Evolutionary conservation across 2,888 invertebrate genomes (phyloP).

Genomic region (Drosophila monieri): DNA sequence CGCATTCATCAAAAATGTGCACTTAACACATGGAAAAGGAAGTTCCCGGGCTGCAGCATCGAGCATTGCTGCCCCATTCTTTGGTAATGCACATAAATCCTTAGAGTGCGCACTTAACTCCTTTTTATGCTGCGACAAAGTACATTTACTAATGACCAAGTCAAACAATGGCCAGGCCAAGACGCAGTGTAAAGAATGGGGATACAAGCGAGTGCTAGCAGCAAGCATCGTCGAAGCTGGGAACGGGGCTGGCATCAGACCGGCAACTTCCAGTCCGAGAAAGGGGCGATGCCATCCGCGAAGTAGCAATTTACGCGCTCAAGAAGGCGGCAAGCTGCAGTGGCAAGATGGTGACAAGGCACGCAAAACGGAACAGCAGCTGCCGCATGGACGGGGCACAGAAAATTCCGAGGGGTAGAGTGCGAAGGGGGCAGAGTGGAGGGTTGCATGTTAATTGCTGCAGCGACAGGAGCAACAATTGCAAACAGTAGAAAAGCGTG

Average conservation of each 20-base stretch:
- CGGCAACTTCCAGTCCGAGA: background rate
- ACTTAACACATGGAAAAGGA: constrained; percentile 67
- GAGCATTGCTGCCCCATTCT: constrained; percentile 39
- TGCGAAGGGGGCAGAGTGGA: constrained; percentile 42
- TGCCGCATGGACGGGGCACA: background rate
- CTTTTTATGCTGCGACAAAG: constrained; percentile 77
- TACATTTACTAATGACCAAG: constrained; percentile 80
- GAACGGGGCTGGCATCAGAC: background rate
- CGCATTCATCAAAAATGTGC: constrained; percentile 64
- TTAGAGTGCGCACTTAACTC: constrained; percentile 80
- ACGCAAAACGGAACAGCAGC: constrained; percentile 48
- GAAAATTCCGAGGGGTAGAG: constrained; percentile 19
- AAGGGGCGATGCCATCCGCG: constrained; percentile 41
- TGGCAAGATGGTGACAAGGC: constrained; percentile 71
- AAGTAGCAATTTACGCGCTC: constrained; percentile 77
- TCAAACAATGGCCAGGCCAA: constrained; percentile 68
- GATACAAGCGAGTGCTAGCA: constrained; percentile 37
- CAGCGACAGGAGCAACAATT: constrained; percentile 48
- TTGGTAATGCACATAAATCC: constrained; percentile 64
- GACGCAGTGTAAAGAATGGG: constrained; percentile 15
- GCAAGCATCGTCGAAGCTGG: constrained; percentile 43
- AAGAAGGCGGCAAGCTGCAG: constrained; percentile 58
- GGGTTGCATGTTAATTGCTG: constrained; percentile 59
- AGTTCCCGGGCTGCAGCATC: constrained; percentile 39
- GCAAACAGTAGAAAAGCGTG: constrained; percentile 64